Percentiles rank a stretch among this genome's conserved stretches.
Evolutionary conservation across 2,888 invertebrate species (phyloP).

Genomic region (Liopterus haemorrhoidalis): DNA sequence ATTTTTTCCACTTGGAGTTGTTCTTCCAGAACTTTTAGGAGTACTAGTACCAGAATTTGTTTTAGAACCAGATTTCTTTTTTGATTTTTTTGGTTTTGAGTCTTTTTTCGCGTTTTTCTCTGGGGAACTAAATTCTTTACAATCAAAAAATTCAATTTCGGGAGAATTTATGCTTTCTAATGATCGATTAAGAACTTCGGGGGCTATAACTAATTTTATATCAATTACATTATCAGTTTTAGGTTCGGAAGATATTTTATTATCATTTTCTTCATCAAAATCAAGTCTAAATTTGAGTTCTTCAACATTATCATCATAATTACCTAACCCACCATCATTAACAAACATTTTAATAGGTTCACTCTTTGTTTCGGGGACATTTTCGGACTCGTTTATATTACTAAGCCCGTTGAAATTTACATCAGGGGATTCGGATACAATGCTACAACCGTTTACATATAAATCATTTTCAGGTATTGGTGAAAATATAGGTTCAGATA

Average conservation of each 20-base stretch:
- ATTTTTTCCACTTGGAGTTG: too few species aligned
- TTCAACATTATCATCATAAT: background rate
- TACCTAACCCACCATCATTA: too few species aligned
- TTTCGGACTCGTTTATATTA: too few species aligned
- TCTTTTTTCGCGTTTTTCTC: background rate
- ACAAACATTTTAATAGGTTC: too few species aligned
- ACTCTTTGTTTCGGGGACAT: background rate
- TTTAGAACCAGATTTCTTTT: background rate
- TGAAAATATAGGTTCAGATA: constrained; percentile 16
- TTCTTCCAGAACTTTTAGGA: background rate
- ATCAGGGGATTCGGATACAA: background rate
- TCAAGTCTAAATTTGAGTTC: constrained; percentile 3
- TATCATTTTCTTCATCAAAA: constrained; percentile 16
- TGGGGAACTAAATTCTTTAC: too few species aligned
- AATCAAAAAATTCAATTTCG: too few species aligned
- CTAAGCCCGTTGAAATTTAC: too few species aligned
- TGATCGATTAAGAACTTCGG: too few species aligned
- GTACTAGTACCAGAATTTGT: too few species aligned
- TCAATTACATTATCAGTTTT: constrained; percentile 42
- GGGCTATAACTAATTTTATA: constrained; percentile 36
- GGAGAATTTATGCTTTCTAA: too few species aligned
- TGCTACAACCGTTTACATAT: background rate
- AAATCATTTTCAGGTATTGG: constrained; percentile 8
- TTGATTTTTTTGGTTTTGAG: background rate
- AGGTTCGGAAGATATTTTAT: constrained; percentile 5